These are phyloP conservation scores for Conus ventricosus DNA, from an alignment of 1,140 invertebrate genomes.

Conservation along the genomic window DNA sequence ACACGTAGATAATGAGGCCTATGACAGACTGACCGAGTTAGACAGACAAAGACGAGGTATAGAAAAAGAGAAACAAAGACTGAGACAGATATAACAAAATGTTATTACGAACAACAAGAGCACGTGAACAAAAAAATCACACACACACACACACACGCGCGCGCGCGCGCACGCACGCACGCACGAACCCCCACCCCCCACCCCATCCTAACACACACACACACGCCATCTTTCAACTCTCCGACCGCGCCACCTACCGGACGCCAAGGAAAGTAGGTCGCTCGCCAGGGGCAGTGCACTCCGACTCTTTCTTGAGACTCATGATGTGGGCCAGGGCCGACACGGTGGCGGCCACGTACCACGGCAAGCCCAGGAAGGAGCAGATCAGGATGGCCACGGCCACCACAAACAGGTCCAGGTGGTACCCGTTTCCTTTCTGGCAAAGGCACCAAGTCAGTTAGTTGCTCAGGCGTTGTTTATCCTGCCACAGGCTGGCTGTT, in stretches of 20 bases:
- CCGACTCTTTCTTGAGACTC: constrained; percentile 95
- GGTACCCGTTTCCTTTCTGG: constrained; percentile 97
- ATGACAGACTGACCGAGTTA: neutral
- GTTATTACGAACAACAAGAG: neutral
- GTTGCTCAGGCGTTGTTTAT: too few relatives aligned
- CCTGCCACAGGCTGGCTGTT: too few relatives aligned
- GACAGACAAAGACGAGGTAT: neutral
- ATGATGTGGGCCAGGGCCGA: constrained; percentile 98
- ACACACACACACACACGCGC: too few relatives aligned
- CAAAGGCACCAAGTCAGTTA: constrained; percentile 68
- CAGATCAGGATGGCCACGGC: constrained; percentile 93
- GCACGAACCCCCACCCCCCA: neutral
- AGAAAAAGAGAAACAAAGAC: neutral
- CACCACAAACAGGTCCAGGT: constrained; percentile 95
- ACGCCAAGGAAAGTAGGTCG: constrained; percentile 97
- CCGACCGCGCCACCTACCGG: constrained; percentile 55
- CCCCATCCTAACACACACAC: neutral
- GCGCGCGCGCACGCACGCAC: too few relatives aligned
- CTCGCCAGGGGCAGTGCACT: constrained; percentile 98
- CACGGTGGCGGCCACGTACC: constrained; percentile 97
- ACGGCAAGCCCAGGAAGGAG: constrained; percentile 94
- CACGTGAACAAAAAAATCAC: neutral
- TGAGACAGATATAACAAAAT: neutral
- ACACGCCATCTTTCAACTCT: too few relatives aligned
- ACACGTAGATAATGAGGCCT: neutral